Percentiles rank a stretch among this genome's conserved stretches.
Evolutionary conservation across 2,113 vertebrate genomes (phyloP).

Genomic region (Embiotoca jacksoni): DNA sequence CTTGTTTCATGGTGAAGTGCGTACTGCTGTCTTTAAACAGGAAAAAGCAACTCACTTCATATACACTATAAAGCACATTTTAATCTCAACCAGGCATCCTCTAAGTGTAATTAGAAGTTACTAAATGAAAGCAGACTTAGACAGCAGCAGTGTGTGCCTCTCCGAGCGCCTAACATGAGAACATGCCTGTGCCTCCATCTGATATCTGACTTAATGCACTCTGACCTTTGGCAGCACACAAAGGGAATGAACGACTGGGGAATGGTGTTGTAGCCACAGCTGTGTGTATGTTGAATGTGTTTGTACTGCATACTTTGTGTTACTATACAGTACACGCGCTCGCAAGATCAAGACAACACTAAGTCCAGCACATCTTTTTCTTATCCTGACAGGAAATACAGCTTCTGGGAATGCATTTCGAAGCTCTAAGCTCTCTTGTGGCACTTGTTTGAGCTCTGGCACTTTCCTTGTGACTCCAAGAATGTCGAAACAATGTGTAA

Average conservation of each 20-base stretch:
- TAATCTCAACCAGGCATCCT: not conserved
- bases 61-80: not conserved
- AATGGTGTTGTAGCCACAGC: constrained; percentile 28
- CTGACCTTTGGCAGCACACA: constrained; percentile 64
- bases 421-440: not conserved
- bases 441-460: constrained; percentile 5
- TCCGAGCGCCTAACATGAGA: constrained; percentile 39
- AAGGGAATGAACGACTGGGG: constrained; percentile 32
- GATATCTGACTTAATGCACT: constrained; percentile 51
- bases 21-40: constrained; percentile 11
- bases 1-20: constrained; percentile 32
- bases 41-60: not conserved
- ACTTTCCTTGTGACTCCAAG: not conserved
- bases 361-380: not conserved
- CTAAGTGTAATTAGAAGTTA: constrained; percentile 13
- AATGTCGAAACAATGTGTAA: constrained; percentile 5
- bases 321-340: not conserved
- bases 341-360: not conserved
- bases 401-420: not conserved
- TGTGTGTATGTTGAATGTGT: constrained; percentile 30
- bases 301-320: constrained; percentile 15
- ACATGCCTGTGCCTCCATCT: constrained; percentile 60
- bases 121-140: constrained; percentile 31
- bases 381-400: not conserved
- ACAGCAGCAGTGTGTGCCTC: constrained; percentile 54